Percentiles rank a stretch among this genome's conserved stretches.
Evolutionary conservation across 1,140 invertebrate genomes (phyloP).

Genomic region (Conus ventricosus): DNA sequence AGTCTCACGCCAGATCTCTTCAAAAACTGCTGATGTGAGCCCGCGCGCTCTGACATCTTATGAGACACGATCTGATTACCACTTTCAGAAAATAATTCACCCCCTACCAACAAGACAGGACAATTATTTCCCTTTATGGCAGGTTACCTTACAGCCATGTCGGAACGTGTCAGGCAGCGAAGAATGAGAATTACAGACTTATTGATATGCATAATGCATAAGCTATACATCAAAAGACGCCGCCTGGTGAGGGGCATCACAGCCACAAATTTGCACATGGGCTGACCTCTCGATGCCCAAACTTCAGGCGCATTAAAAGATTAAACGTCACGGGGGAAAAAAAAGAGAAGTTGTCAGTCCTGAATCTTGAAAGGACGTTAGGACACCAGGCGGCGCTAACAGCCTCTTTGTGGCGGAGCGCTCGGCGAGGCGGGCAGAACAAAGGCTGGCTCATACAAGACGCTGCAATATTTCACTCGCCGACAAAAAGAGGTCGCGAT

Average conservation of each 20-base stretch:
- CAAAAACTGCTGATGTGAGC: too few relatives aligned
- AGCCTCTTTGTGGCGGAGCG: background rate
- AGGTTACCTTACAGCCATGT: background rate
- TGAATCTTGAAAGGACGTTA: background rate
- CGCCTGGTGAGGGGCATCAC: background rate
- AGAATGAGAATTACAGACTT: background rate
- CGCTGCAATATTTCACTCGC: background rate
- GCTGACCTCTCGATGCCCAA: background rate
- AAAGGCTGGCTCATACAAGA: background rate
- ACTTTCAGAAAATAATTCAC: background rate
- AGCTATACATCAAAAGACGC: background rate
- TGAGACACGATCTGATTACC: background rate
- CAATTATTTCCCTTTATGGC: background rate
- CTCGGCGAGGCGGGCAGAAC: background rate
- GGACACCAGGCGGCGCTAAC: background rate
- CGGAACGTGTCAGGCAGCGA: background rate
- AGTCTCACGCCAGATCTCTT: too few relatives aligned
- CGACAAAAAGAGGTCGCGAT: background rate
- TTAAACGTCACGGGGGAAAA: too few relatives aligned
- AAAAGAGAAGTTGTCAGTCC: too few relatives aligned
- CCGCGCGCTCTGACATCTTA: too few relatives aligned
- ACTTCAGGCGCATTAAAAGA: background rate
- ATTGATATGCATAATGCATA: conserved; percentile 7
- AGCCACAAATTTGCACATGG: background rate
- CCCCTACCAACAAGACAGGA: background rate